A percentile compares a stretch with the other conserved stretches of the same genome.
Conservation (phyloP, 2,113 vertebrate genomes). For the Mola mola region DNA sequence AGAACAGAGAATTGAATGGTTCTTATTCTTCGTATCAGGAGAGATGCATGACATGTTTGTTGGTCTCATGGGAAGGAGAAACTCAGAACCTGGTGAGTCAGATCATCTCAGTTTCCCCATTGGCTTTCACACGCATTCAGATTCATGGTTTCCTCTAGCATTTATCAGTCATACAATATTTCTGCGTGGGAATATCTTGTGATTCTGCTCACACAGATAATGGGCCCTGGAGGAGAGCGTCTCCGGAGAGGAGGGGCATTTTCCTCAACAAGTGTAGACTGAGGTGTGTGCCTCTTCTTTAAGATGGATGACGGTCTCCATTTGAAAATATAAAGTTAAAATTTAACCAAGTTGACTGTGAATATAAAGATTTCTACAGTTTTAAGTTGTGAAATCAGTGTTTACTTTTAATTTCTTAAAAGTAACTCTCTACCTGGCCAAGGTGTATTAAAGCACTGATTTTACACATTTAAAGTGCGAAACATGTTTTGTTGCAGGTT, state of each 20-base stretch:
- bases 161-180: background rate
- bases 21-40: constrained; percentile 70
- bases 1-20: background rate
- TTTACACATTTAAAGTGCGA: background rate
- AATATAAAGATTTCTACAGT: too few species aligned
- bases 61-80: constrained; percentile 93
- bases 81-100: constrained; percentile 82
- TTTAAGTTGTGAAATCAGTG: too few species aligned
- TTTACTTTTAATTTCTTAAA: too few species aligned
- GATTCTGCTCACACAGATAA: constrained; percentile 68
- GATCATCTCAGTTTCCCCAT: too few species aligned
- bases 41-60: constrained; percentile 96
- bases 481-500: constrained; percentile 74
- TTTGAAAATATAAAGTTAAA: constrained; percentile 9
- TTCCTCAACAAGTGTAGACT: constrained; percentile 83
- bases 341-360: too few species aligned
- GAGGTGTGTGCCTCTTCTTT: constrained; percentile 66
- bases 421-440: too few species aligned
- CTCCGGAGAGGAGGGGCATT: constrained; percentile 75
- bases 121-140: background rate
- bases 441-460: too few species aligned
- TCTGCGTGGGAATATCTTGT: background rate
- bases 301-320: too few species aligned
- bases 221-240: constrained; percentile 74
- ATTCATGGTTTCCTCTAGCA: constrained; percentile 1